phyloP scores from a whole-genome alignment of 1,140 invertebrate genomes.

The Lepidurus packardi region DNA sequence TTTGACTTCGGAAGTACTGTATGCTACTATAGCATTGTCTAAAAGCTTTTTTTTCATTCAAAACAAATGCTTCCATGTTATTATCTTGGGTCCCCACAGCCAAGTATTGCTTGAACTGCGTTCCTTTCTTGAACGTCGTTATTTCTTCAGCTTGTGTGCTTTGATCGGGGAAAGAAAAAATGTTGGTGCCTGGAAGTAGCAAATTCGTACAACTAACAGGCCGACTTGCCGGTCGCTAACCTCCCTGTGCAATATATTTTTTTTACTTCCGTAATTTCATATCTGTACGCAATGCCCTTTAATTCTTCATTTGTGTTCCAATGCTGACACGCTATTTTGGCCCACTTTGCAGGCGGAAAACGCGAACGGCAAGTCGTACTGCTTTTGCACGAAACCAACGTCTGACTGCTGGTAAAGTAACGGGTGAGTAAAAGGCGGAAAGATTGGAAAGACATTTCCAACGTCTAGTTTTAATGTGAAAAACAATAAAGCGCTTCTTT shows the following conservation, averaged over 20 bases:
- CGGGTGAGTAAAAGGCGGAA: conserved; percentile 6
- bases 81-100: too few relatives aligned
- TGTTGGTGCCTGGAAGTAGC: neutral
- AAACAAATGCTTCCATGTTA: too few relatives aligned
- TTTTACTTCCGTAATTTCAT: neutral
- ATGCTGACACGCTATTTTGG: neutral
- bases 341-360: conserved; percentile 13
- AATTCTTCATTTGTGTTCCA: neutral
- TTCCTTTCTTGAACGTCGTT: neutral
- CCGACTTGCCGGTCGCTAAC: conserved; percentile 20
- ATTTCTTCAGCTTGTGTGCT: neutral
- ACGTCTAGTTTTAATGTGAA: neutral
- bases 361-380: conserved; percentile 20
- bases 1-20: too few relatives aligned
- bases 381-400: conserved; percentile 17
- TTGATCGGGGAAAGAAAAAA: neutral
- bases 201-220: neutral
- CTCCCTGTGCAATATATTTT: neutral
- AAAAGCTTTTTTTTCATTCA: too few relatives aligned
- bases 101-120: too few relatives aligned
- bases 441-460: neutral
- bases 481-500: neutral
- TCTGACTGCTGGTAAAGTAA: neutral
- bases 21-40: too few relatives aligned
- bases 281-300: neutral